phyloP scores from a whole-genome alignment of 92 coral and sea anemone species.

The Epizoanthus rinbou region DNA sequence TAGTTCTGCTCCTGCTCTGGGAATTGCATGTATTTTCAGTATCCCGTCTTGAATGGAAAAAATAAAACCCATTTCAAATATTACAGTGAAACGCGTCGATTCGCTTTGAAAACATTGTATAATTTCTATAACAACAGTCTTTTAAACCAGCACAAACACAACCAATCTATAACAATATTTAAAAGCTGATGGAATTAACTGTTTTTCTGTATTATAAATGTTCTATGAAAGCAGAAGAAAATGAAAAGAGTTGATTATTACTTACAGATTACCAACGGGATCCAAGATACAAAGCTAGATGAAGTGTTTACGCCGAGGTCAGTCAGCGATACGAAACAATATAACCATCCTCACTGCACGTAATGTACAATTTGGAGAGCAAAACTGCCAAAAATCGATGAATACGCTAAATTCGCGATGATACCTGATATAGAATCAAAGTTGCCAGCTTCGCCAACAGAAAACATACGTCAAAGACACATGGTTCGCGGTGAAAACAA shows the following conservation, averaged over 20 bases:
- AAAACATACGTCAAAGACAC: slow-evolving; percentile 14
- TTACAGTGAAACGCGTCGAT: no score
- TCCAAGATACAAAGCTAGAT: slow-evolving; percentile 2
- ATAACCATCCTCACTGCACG: background rate
- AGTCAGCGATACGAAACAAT: background rate
- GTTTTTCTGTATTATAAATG: background rate
- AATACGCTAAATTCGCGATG: background rate
- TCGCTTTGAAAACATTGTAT: no score
- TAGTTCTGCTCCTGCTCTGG: slow-evolving; percentile 3
- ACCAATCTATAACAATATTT: background rate
- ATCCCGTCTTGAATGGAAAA: no score
- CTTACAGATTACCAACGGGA: slow-evolving; percentile 26
- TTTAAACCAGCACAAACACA: background rate
- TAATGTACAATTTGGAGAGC: slow-evolving; percentile 1
- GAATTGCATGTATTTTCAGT: slow-evolving; percentile 3
- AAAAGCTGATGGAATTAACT: background rate
- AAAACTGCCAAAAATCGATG: background rate
- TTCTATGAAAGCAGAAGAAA: background rate
- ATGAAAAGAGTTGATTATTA: background rate
- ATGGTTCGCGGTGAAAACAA: slow-evolving; percentile 14
- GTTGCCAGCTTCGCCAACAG: background rate
- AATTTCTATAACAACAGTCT: background rate
- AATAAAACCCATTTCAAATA: no score
- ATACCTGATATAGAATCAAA: background rate
- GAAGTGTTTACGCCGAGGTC: background rate